Evolutionary conservation across 2,888 invertebrate species (phyloP), one percentile per base, ranked within the genome.

Genomic region (Caenorhabditis sp.): DNA sequence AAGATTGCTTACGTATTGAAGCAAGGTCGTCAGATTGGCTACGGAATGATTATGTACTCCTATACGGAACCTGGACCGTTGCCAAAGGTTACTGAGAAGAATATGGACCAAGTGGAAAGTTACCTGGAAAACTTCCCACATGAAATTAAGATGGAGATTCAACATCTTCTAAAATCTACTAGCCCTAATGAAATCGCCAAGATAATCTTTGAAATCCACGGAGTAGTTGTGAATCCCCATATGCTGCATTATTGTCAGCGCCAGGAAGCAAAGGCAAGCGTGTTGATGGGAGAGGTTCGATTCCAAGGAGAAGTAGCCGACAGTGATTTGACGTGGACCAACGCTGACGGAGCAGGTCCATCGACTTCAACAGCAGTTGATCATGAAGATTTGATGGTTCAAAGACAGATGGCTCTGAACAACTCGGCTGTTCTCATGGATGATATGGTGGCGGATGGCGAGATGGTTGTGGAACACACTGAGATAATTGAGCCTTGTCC

Each of bases 51-150:
- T 44, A 61, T 80, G 53, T 87, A 87, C 62, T 55, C 37, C 51
- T 87, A 81, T 65, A 76, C 83, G 6, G 86, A 87, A 35, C 71
- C 76, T 13, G 87, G 87, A 20, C 67, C 56, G 20, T 53, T 82
- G 9, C 86, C 87, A 9, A 47, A 68, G 26, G 79, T 70, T 2
- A 13, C 70, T 0, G 28, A 40, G 4, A 47, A 37, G 15, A 51
- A 22, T 6, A 1, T 24, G 5, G 26, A 28, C 13, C 0, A 15
- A 5, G 22, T 37, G 22, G 71, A 79, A 22, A 44, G 47, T 2
- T 70, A 44, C 20, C 24, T 64, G 5, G 24, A 40, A 15, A 69
- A 67, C 0, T 47, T 85, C 8, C 56, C 72, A 6, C 58, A 40
- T 20, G 15, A 24, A 2, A 44, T 83, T 11, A 37, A 53, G n/a